Evolutionary conservation across 2,113 vertebrate genomes (phyloP), one percentile per base, ranked within the genome.

Genomic region (Eidolon helvum): DNA sequence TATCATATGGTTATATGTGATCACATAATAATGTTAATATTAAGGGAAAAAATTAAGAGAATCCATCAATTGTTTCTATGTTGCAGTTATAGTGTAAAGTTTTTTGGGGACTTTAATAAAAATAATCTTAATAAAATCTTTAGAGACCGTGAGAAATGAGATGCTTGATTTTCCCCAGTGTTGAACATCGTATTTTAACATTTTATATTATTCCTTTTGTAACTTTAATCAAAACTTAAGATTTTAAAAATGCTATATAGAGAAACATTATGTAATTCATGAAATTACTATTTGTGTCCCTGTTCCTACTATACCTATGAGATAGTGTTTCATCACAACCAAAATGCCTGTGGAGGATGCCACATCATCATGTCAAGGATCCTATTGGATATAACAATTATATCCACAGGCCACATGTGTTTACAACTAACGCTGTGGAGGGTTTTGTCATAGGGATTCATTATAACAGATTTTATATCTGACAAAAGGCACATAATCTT

Each of bases 401-500:
- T 50, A 18, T 50, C 50, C 50, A 87, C 35, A 90, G 55, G 30
- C 10, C 1, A 35, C 7, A 28, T 18, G n/a, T 80, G 16, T 78
- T 96, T 80, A 90, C 50, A 84, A 50, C 24, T 3, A 87, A 93
- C 77, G 35, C 57, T 82, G 38, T 66, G 30, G n/a, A 68, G 72
- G 61, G 40, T 19, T 22, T 68, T 40, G 72, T 53, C 63, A 22
- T 15, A 82, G 91, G 57, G 55, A 93, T 87, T 59, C 78, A 79
- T 74, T 53, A 75, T 24, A 94, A 84, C 3, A 4, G 22, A 77
- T 43, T 65, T 92, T 48, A 50, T 65, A 35, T 43, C 84, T 90
- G 84, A 96, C 21, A 87, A 65, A 72, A 92, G 79, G 35, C 72
- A 88, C 63, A 85, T 59, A 45, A 97, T 40, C 82, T 97, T 97